Evolutionary conservation across 2,797 vertebrate species (phyloP).

Genomic region (Dendrocincla fuliginosa): DNA sequence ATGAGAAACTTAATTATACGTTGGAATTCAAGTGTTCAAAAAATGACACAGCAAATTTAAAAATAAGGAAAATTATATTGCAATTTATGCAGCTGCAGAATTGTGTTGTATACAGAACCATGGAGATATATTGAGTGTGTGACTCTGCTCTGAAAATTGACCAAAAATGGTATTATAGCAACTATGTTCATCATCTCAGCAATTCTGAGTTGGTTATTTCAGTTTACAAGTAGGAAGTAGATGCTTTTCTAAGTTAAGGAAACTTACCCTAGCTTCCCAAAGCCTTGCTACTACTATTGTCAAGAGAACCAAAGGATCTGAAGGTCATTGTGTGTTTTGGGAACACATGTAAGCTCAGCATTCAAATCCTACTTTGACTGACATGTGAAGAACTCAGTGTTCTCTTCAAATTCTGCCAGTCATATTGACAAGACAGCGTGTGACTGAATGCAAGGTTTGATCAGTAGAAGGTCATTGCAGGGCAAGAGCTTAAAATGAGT

Average conservation of each 20-base stretch:
- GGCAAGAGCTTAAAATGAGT: not conserved
- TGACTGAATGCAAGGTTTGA: not conserved
- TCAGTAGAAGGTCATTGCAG: not conserved
- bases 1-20: slow-evolving; percentile 28
- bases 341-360: not conserved
- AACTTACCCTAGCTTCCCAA: not conserved
- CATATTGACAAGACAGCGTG: not conserved
- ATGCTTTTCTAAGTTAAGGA: not conserved
- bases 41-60: slow-evolving; percentile 29
- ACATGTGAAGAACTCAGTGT: not conserved
- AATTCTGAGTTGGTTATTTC: not conserved
- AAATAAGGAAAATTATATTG: slow-evolving; percentile 10
- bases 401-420: slow-evolving; percentile 15
- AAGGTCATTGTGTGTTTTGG: not conserved
- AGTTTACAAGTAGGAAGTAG: not conserved
- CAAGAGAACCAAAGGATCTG: not conserved
- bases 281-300: not conserved
- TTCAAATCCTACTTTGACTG: not conserved
- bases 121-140: not conserved
- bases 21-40: not conserved
- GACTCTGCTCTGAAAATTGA: slow-evolving; percentile 9
- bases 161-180: not conserved
- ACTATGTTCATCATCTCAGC: not conserved
- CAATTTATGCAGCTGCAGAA: slow-evolving; percentile 2
- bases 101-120: not conserved